phyloP scores from a whole-genome alignment of 1,140 invertebrate species.

The Heliconius congener region DNA sequence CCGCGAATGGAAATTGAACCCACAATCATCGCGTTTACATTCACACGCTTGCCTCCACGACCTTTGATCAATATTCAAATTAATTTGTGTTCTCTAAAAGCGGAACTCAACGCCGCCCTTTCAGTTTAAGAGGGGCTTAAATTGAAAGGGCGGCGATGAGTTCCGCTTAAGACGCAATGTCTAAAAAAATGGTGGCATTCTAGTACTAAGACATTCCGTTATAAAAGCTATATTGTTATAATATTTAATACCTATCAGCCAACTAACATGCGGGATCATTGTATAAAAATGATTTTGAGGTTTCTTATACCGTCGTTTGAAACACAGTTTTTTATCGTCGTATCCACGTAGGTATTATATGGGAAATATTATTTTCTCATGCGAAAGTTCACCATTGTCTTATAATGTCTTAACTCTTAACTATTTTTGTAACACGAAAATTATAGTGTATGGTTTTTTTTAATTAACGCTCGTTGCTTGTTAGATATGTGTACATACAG shows the following conservation, averaged over 20 bases:
- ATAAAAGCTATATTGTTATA: neutral
- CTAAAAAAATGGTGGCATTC: too few relatives aligned
- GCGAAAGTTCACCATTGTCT: slow-evolving; percentile 72
- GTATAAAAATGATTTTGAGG: slow-evolving; percentile 68
- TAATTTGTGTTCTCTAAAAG: too few relatives aligned
- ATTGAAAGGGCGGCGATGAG: too few relatives aligned
- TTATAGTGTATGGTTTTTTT: slow-evolving; percentile 35
- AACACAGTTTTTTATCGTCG: slow-evolving; percentile 60
- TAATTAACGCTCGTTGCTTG: slow-evolving; percentile 34
- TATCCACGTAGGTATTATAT: slow-evolving; percentile 51
- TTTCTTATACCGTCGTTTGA: slow-evolving; percentile 58
- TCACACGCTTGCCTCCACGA: too few relatives aligned
- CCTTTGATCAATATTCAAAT: too few relatives aligned
- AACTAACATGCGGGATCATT: slow-evolving; percentile 59
- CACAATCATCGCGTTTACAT: too few relatives aligned
- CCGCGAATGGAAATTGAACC: too few relatives aligned
- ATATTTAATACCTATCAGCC: neutral
- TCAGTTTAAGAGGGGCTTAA: too few relatives aligned
- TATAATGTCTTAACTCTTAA: slow-evolving; percentile 44
- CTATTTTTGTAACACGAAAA: slow-evolving; percentile 47
- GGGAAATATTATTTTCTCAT: slow-evolving; percentile 72
- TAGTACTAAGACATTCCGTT: too few relatives aligned
- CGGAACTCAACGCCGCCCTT: neutral
- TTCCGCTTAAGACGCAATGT: too few relatives aligned
- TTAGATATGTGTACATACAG: neutral